Conservation (phyloP, 2,888 invertebrate species). For the Tethea ocularis region DNA sequence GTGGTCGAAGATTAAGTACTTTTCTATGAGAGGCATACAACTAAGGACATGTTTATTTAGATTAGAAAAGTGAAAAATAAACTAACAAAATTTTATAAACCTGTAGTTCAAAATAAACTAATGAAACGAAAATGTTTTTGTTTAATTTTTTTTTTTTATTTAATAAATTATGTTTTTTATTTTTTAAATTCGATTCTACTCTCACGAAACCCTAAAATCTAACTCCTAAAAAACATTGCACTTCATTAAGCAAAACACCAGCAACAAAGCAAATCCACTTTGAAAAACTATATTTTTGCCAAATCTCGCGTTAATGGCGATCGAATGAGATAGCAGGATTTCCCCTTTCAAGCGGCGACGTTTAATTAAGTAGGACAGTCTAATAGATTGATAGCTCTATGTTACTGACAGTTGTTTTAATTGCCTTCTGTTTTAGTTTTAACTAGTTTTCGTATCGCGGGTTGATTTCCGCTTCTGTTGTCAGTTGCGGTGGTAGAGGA, state of each 20-base stretch:
- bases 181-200: not conserved
- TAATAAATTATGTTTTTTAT: too few relatives aligned
- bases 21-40: too few relatives aligned
- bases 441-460: conserved; percentile 7
- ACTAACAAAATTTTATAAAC: too few relatives aligned
- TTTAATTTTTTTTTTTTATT: too few relatives aligned
- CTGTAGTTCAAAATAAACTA: too few relatives aligned
- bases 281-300: conserved; percentile 9
- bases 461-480: not conserved
- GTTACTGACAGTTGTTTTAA: conserved; percentile 20
- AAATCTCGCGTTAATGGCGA: conserved; percentile 20
- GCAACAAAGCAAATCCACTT: conserved; percentile 1
- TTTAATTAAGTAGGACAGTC: conserved; percentile 41
- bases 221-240: not conserved
- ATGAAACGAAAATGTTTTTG: too few relatives aligned
- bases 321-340: conserved; percentile 22
- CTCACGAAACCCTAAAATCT: not conserved
- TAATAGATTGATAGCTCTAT: conserved; percentile 42
- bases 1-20: too few relatives aligned
- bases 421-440: conserved; percentile 16
- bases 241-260: not conserved
- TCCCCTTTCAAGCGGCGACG: conserved; percentile 16
- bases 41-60: too few relatives aligned
- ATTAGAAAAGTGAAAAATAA: too few relatives aligned
- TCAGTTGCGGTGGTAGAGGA: not conserved